phyloP scores from a whole-genome alignment of 2,888 invertebrate genomes.

The Sesamia inferens region DNA sequence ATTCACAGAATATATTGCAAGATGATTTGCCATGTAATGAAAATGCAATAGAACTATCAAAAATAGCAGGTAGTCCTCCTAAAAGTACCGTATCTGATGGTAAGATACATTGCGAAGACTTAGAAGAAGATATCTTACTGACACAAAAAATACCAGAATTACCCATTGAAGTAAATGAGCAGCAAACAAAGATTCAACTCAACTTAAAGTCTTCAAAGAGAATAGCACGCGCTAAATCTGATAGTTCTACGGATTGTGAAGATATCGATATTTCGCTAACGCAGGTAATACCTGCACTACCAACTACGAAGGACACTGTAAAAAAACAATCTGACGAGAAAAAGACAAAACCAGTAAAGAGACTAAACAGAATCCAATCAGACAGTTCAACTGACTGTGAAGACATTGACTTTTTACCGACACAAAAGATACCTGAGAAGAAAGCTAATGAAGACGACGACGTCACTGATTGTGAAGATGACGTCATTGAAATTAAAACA shows the following conservation, averaged over 20 bases:
- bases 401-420: constrained; percentile 64
- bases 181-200: constrained; percentile 8
- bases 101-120: constrained; percentile 65
- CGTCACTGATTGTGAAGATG: constrained; percentile 76
- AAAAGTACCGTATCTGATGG: constrained; percentile 59
- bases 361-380: constrained; percentile 62
- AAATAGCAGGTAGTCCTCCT: constrained; percentile 9
- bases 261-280: constrained; percentile 72
- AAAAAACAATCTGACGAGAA: constrained; percentile 4
- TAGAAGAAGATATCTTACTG: constrained; percentile 53
- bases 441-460: constrained; percentile 68
- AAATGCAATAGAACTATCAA: constrained; percentile 19
- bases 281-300: constrained; percentile 65
- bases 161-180: constrained; percentile 13
- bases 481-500: constrained; percentile 53
- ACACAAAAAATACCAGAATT: constrained; percentile 60
- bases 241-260: constrained; percentile 76
- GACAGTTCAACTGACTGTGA: constrained; percentile 70
- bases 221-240: constrained; percentile 61
- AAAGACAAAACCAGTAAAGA: constrained; percentile 44
- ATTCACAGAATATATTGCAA: constrained; percentile 79
- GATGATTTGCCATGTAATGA: constrained; percentile 61
- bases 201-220: constrained; percentile 32
- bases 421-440: constrained; percentile 60
- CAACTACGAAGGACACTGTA: constrained; percentile 6